Percentiles rank a stretch among this genome's conserved stretches.
These are phyloP conservation scores for Leptopilina drosophilae DNA, from an alignment of 2,888 invertebrate genomes.

Conservation along the genomic window DNA sequence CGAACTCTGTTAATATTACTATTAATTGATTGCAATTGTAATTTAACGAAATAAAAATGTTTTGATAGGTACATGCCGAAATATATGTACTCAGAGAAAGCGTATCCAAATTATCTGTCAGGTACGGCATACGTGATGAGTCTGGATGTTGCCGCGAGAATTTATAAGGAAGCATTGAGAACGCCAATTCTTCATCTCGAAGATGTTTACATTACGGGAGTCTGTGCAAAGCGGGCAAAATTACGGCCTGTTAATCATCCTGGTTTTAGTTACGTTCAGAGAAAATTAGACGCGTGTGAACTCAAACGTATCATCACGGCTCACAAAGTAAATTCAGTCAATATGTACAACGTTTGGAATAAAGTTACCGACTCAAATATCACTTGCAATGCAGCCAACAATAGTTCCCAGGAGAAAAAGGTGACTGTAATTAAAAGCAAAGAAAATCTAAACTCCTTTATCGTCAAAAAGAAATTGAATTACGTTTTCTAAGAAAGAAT, in stretches of 20 bases:
- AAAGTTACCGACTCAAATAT: conserved; percentile 66
- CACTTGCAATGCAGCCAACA: conserved; percentile 55
- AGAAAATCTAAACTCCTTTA: conserved; percentile 64
- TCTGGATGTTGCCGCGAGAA: conserved; percentile 81
- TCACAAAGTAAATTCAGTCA: conserved; percentile 79
- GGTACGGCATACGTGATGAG: conserved; percentile 90
- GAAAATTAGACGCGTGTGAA: conserved; percentile 78
- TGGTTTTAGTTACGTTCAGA: conserved; percentile 81
- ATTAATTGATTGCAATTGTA: too few relatives aligned
- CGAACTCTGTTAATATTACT: too few relatives aligned
- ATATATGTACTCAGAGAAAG: conserved; percentile 85
- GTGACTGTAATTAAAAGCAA: conserved; percentile 43
- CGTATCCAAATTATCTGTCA: conserved; percentile 89
- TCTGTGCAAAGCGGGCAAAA: conserved; percentile 81
- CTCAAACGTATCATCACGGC: conserved; percentile 79
- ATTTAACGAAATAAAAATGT: too few relatives aligned
- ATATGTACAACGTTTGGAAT: conserved; percentile 76
- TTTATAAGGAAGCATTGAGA: conserved; percentile 83
- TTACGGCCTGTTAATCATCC: conserved; percentile 82
- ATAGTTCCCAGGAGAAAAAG: conserved; percentile 39
- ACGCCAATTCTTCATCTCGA: conserved; percentile 87
- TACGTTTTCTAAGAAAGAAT: background rate
- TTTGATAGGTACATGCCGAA: conserved; percentile 84
- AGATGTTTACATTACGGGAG: conserved; percentile 88
- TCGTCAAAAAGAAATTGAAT: conserved; percentile 61